Evolutionary conservation across 2,797 vertebrate genomes (phyloP).

Genomic region (Eulemur mongoz): DNA sequence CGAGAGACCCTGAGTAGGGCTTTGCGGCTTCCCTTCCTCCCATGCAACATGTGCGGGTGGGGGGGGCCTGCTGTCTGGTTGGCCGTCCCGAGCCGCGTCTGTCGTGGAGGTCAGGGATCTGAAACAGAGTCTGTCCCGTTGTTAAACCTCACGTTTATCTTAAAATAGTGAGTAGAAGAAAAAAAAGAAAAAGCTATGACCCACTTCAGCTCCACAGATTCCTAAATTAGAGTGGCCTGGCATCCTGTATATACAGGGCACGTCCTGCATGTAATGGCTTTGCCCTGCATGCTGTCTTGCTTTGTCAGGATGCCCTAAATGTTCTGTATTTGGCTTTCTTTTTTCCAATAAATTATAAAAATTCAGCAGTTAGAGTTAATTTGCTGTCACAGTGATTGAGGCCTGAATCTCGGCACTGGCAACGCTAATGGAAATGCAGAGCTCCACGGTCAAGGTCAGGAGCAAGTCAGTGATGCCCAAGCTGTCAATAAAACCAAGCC

Average conservation of each 20-base stretch:
- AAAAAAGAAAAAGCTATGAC: not conserved
- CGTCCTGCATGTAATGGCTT: not conserved
- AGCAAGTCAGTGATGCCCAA: not conserved
- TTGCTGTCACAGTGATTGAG: not conserved
- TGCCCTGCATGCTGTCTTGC: not conserved
- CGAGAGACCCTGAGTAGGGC: not conserved
- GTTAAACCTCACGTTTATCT: not conserved
- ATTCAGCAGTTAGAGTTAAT: not conserved
- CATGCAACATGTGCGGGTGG: no score
- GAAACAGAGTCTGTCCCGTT: not conserved
- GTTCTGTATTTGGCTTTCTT: not conserved
- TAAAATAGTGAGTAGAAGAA: not conserved
- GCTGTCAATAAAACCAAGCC: not conserved
- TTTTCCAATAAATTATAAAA: not conserved
- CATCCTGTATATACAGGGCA: not conserved
- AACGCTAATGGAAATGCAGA: not conserved
- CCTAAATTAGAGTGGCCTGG: not conserved
- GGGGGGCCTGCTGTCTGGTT: accelerated
- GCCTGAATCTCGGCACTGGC: not conserved
- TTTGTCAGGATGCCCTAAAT: slow-evolving; percentile 13
- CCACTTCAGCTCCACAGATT: slow-evolving; percentile 5
- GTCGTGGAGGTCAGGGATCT: not conserved
- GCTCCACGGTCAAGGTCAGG: not conserved
- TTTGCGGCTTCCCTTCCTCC: not conserved
- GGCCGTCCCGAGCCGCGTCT: accelerated